Percentiles rank a stretch among this genome's conserved stretches.
Evolutionary conservation across 2,113 vertebrate genomes (phyloP).

Genomic region (Rhinoptilus africanus): DNA sequence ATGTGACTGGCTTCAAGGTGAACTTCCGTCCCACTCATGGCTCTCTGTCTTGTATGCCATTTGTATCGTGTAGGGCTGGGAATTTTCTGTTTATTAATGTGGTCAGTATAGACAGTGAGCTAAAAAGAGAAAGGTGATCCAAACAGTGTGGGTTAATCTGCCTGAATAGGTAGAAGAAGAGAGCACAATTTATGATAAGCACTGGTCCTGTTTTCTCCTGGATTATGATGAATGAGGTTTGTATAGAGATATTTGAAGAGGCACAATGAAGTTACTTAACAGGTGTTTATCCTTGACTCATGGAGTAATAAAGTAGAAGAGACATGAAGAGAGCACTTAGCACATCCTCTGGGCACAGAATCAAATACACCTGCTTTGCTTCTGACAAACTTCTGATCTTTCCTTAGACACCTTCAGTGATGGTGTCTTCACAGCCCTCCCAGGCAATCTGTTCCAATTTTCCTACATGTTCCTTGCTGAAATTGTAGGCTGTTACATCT

Average conservation of each 20-base stretch:
- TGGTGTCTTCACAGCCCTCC: not conserved
- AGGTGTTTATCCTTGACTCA: not conserved
- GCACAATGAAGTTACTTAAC: not conserved
- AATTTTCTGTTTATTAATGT: not conserved
- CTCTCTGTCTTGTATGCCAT: not conserved
- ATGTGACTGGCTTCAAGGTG: not conserved
- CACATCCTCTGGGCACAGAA: not conserved
- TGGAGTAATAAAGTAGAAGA: not conserved
- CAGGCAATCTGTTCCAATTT: not conserved
- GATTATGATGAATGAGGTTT: not conserved
- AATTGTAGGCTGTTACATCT: not conserved
- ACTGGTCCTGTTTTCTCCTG: not conserved
- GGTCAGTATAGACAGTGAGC: not conserved
- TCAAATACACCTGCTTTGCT: conserved; percentile 17
- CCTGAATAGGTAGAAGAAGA: not conserved
- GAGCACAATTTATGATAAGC: not conserved
- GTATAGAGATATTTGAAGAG: not conserved
- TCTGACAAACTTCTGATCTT: not conserved
- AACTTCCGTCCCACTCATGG: not conserved
- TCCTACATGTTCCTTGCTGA: not conserved
- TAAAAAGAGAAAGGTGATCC: not conserved
- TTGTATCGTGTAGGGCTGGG: not conserved
- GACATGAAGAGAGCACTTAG: not conserved
- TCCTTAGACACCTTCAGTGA: not conserved
- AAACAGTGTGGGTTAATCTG: not conserved